A percentile compares a stretch with the other conserved stretches of the same genome.
These are phyloP conservation scores for Lycocerus yunnanus DNA, from an alignment of 2,888 invertebrate genomes.

Conservation along the genomic window DNA sequence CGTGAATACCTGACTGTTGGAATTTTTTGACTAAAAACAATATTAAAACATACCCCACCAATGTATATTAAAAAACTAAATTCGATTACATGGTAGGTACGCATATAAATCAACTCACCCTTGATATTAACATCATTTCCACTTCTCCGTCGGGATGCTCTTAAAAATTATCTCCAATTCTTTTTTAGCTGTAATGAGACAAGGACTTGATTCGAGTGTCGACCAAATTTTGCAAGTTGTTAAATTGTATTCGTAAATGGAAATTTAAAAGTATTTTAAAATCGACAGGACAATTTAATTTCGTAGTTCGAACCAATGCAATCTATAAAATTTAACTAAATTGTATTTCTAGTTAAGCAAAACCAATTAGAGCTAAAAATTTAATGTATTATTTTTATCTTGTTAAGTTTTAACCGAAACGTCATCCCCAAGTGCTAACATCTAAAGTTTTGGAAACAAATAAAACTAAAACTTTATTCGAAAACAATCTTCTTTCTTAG, in stretches of 20 bases:
- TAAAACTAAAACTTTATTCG: conserved; percentile 14
- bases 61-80: background rate
- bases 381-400: too few species aligned
- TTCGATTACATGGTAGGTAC: background rate
- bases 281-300: background rate
- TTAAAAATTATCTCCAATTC: background rate
- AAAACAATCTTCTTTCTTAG: conserved; percentile 12
- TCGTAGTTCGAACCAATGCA: background rate
- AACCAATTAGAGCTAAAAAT: too few species aligned
- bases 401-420: too few species aligned
- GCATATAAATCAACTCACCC: background rate
- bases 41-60: background rate
- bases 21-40: background rate
- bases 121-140: background rate
- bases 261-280: background rate
- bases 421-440: conserved; percentile 5
- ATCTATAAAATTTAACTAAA: background rate
- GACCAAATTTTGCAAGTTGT: background rate
- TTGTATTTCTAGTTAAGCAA: background rate
- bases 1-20: background rate
- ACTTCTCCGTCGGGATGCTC: background rate
- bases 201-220: background rate
- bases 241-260: background rate
- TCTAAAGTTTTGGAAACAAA: conserved; percentile 12
- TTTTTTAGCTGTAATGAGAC: background rate